A percentile compares a stretch with the other conserved stretches of the same genome.
Conservation (phyloP, 2,113 vertebrate genomes). For the Ifrita kowaldi region DNA sequence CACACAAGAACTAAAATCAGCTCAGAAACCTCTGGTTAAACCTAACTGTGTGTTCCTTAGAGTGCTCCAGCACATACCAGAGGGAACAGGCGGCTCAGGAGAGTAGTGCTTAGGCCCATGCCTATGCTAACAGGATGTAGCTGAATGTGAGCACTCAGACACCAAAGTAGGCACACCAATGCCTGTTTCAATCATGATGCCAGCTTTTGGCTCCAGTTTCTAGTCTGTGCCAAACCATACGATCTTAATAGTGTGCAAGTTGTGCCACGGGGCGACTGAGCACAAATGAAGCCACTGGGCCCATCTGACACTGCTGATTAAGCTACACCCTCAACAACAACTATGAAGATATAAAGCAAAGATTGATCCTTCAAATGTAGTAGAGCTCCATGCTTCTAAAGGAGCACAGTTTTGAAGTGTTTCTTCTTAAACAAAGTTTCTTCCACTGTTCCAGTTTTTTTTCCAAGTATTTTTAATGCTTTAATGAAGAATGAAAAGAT, state of each 20-base stretch:
- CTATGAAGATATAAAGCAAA: background rate
- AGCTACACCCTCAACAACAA: background rate
- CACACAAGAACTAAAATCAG: background rate
- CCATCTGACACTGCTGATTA: background rate
- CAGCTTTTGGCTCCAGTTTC: background rate
- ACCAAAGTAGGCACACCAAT: background rate
- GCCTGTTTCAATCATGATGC: background rate
- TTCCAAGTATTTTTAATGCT: background rate
- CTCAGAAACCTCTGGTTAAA: background rate
- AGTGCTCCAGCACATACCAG: background rate
- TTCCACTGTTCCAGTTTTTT: background rate
- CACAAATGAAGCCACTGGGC: background rate
- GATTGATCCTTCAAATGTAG: background rate
- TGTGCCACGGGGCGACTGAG: background rate
- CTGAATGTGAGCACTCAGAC: background rate
- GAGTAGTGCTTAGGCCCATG: background rate
- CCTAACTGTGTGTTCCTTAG: fast-evolving
- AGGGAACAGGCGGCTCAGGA: background rate
- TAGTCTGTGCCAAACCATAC: background rate
- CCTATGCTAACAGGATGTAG: fast-evolving
- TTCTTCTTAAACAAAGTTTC: background rate
- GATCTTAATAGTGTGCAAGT: background rate
- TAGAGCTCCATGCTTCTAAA: background rate
- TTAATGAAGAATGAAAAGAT: background rate
- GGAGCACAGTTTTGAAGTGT: background rate